Base-by-base conservation (phyloP, 2,113 vertebrate species). In the Tapirus terrestris region DNA sequence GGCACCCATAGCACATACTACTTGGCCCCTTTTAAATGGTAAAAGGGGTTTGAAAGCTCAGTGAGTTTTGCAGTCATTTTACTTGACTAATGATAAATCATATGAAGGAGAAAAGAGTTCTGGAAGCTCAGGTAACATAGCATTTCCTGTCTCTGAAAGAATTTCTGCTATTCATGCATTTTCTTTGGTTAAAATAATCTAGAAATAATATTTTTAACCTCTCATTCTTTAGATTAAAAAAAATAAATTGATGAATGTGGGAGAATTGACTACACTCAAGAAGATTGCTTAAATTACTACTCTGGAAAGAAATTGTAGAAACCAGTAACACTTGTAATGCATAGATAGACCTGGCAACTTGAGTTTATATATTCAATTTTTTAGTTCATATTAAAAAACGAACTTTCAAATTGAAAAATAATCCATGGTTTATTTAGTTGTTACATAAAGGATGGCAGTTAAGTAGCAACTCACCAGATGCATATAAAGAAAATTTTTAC, bases 181-280 rank as follows among this genome's bases (percentile, higher is more conserved):
- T 89, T 85, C 31, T 77, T 68, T 93, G 60, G 70, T 84, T 91
- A 80, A 81, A 95, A 58, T 85, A 85, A 82, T 39, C 36, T 82
- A 56, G 48, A 91, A 85, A 76, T 20, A 65, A 65, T 92, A 60
- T 83, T 97, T 96, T 92, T 86, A 93, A 77, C 17, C 21, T 85
- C 23, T 67, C 25, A 43, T 94, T 79, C 82, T 92, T 95, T 70
- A 48, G 53, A 18, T 23, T 58, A 14, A 33, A 36, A 36, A 8
- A 73, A 81, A 70, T 60, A 89, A 94, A 86, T 45, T 29, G 45
- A 45, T 60, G 68, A 58, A 63, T 48, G 43, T 89, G 65, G 45
- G 43, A 68, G 86, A 95, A 81, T 25, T 82, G 68, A 72, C 14
- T 31, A 25, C 20, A 12, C 11, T 83, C 63, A 91, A 75, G 27